A percentile compares a stretch with the other conserved stretches of the same genome.
phyloP scores from a whole-genome alignment of 2,797 vertebrate genomes.

The Knipowitschia caucasica region DNA sequence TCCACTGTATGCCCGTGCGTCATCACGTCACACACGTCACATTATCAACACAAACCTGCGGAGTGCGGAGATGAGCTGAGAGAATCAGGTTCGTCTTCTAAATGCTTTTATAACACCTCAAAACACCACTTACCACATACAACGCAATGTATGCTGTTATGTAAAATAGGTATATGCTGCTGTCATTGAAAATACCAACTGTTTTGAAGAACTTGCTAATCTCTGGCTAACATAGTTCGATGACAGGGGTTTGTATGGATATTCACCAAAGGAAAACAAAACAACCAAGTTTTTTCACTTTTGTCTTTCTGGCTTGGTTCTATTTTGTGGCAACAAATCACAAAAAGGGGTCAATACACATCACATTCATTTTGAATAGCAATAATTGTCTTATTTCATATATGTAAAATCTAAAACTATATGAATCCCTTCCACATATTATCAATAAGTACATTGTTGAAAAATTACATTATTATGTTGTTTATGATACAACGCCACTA shows the following conservation, averaged over 20 bases:
- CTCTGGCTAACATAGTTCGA: neutral
- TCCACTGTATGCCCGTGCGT: neutral
- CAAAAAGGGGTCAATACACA: neutral
- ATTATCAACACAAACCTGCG: slow-evolving; percentile 2
- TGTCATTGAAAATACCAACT: no score
- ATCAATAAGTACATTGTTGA: no score
- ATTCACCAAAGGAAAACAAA: neutral
- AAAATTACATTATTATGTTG: no score
- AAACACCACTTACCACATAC: neutral
- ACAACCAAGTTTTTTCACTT: neutral
- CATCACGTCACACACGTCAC: no score
- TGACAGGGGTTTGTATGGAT: neutral
- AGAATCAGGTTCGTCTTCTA: neutral
- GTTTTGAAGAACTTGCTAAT: neutral
- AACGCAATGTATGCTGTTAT: neutral
- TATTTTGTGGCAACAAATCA: neutral
- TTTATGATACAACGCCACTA: no score
- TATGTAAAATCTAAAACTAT: no score
- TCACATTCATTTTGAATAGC: neutral
- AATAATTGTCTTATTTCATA: neutral
- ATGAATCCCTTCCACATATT: no score
- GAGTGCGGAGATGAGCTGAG: neutral
- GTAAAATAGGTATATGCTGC: no score
- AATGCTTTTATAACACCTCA: no score
- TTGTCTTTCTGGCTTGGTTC: neutral